Evolutionary conservation across 2,888 invertebrate species (phyloP), one percentile per base, ranked within the genome.

Genomic region (Drosophila kanekoi): DNA sequence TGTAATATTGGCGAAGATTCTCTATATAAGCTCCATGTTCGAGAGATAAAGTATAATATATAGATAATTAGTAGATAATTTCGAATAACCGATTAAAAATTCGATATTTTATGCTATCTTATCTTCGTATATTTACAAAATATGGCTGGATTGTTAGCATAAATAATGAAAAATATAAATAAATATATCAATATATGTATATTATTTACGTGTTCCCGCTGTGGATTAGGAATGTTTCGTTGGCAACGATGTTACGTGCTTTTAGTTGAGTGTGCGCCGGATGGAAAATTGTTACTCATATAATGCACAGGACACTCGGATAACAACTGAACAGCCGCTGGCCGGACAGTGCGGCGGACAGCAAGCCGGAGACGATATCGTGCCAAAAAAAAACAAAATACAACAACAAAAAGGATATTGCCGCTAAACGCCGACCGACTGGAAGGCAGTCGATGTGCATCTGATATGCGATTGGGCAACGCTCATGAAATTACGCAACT

Each of bases 401-500:
- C 18, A 37, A 35, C n/a, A 23, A 38, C 6, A 16, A 23, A 4
- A 23, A 57, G 33, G 28, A 14, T 51, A 44, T 23, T 38, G 48
- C 47, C 62, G 63, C 56, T 48, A 71, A 67, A 53, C 53, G 60
- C 28, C 48, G 71, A 40, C 65, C 61, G 63, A 67, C 63, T 68
- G 77, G 81, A 78, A 68, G 51, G 41, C 73, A 43, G 45, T 35
- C 68, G 58, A 67, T 68, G 56, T 68, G 45, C 28, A 63, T 28
- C 28, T 51, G 65, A 48, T 63, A 54, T 69, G 77, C 73, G 72
- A 64, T 66, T 80, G 65, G 63, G 62, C 68, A 73, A 54, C 35
- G 67, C 73, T 77, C 69, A 74, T 58, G 57, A 77, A 89, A 87
- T 89, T 90, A 89, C 89, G 88, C 89, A 90, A 90, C 77, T 90